Conservation (phyloP, 1,140 invertebrate genomes). For the Papilio aristodemus region DNA sequence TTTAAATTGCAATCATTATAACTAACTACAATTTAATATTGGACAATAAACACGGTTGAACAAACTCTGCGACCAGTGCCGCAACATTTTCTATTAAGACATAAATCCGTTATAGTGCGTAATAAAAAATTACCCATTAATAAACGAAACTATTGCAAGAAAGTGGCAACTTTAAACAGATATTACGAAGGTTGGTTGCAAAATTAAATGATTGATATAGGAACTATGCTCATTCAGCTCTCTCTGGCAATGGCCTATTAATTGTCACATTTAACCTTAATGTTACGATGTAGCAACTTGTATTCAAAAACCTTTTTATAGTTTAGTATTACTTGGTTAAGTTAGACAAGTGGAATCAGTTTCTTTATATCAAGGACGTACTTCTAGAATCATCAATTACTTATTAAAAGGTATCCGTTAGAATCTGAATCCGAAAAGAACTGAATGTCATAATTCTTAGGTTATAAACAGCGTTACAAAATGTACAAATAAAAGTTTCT, state of each 20-base stretch:
- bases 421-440: background rate
- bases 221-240: background rate
- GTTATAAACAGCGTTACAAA: too few relatives aligned
- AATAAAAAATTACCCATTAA: background rate
- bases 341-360: background rate
- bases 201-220: background rate
- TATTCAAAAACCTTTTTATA: background rate
- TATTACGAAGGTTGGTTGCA: background rate
- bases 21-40: background rate
- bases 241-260: constrained; percentile 1
- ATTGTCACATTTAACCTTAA: background rate
- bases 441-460: too few relatives aligned
- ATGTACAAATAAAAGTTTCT: too few relatives aligned
- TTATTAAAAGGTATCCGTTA: too few relatives aligned
- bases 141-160: background rate
- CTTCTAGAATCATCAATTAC: too few relatives aligned
- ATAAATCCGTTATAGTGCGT: background rate
- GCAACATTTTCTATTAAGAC: background rate
- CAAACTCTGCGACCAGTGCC: background rate
- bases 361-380: background rate
- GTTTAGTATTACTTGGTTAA: background rate
- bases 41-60: background rate
- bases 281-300: background rate
- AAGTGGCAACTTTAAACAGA: background rate
- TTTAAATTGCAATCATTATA: too few relatives aligned